phyloP scores from a whole-genome alignment of 2,113 vertebrate genomes.

The Cottus gobio region DNA sequence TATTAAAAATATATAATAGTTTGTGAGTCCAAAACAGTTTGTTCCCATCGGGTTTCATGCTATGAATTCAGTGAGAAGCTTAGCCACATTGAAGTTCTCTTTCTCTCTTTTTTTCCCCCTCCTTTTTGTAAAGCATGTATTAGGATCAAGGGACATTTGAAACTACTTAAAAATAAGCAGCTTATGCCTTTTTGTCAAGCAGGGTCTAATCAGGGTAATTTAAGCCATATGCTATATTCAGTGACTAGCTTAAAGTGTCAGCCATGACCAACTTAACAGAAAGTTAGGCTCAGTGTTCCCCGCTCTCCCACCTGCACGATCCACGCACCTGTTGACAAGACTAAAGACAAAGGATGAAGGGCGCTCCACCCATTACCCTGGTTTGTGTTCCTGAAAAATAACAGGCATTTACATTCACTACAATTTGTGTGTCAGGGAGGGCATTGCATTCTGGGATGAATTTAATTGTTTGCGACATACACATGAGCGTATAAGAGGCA shows the following conservation, averaged over 20 bases:
- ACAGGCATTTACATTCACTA: background rate
- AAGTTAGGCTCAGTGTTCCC: conserved; percentile 55
- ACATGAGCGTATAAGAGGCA: conserved; percentile 6
- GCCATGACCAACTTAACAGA: conserved; percentile 69
- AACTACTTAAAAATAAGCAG: conserved; percentile 79
- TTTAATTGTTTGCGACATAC: conserved; percentile 24
- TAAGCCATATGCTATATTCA: conserved; percentile 71
- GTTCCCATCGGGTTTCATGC: conserved; percentile 40
- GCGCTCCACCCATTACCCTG: background rate
- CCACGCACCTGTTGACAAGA: conserved; percentile 56
- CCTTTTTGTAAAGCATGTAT: conserved; percentile 48
- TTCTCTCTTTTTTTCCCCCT: conserved; percentile 21
- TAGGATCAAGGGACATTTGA: conserved; percentile 74
- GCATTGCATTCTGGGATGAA: conserved; percentile 10
- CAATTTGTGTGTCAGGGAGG: background rate
- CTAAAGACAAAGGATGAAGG: conserved; percentile 33
- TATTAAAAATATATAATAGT: conserved; percentile 8
- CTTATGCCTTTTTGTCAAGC: conserved; percentile 76
- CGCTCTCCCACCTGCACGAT: conserved; percentile 37
- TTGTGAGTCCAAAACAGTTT: background rate
- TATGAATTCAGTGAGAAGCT: conserved; percentile 54
- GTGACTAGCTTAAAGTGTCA: conserved; percentile 70
- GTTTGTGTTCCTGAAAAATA: background rate
- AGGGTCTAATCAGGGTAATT: conserved; percentile 77
- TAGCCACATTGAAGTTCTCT: conserved; percentile 46